Percentiles rank a stretch among this genome's conserved stretches.
phyloP scores from a whole-genome alignment of 2,888 invertebrate species.

The Punctoribates punctum region DNA sequence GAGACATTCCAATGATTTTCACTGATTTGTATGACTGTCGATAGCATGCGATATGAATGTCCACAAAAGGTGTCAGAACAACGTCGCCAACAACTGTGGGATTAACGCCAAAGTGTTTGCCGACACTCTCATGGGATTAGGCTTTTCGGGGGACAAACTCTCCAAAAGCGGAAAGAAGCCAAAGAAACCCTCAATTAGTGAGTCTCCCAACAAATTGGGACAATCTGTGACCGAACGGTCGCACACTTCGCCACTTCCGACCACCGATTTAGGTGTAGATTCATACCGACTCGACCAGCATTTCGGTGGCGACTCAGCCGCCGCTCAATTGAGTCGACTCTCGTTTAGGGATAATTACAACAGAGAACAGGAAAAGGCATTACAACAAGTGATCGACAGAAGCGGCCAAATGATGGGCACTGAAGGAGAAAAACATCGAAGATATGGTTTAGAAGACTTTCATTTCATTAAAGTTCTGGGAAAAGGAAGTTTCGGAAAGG shows the following conservation, averaged over 20 bases:
- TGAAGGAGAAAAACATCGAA: conserved; percentile 18
- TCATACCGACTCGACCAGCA: neutral
- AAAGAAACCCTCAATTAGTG: conserved; percentile 52
- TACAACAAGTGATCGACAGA: neutral
- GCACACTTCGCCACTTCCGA: conserved; percentile 52
- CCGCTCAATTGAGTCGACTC: conserved; percentile 22
- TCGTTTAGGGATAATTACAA: neutral
- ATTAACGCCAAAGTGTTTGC: conserved; percentile 96
- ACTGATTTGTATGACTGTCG: conserved; percentile 6
- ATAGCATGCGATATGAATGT: conserved; percentile 92
- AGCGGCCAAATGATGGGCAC: conserved; percentile 5
- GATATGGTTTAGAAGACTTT: conserved; percentile 77
- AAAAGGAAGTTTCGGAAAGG: conserved; percentile 95
- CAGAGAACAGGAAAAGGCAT: neutral
- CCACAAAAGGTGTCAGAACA: conserved; percentile 97
- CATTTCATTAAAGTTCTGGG: conserved; percentile 97
- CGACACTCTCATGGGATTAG: conserved; percentile 82
- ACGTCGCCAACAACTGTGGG: conserved; percentile 99
- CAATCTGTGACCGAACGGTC: conserved; percentile 50
- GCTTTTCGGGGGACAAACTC: conserved; percentile 83
- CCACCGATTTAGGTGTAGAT: neutral
- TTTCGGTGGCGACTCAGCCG: neutral
- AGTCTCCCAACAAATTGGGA: conserved; percentile 51
- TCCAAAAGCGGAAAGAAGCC: conserved; percentile 51
- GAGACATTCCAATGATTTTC: neutral